These are phyloP conservation scores for Eublepharis macularius DNA, from an alignment of 2,113 vertebrate genomes.

Conservation along the genomic window DNA sequence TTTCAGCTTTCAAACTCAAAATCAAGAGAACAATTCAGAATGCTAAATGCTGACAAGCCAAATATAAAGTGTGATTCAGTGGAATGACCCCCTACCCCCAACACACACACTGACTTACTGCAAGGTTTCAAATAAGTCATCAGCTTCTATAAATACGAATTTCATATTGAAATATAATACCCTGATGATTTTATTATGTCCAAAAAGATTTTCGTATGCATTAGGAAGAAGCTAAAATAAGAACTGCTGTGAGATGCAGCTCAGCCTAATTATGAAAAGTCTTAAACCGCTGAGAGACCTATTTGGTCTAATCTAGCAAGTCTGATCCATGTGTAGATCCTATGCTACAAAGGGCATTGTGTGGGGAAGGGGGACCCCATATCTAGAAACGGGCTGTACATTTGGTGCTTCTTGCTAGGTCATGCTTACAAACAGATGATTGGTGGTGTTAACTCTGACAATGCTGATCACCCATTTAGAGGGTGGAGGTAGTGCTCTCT, in stretches of 20 bases:
- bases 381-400: neutral
- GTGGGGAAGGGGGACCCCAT: neutral
- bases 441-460: neutral
- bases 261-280: neutral
- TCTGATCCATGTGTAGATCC: neutral
- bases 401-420: neutral
- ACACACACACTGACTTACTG: constrained; percentile 12
- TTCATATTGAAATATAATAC: constrained; percentile 7
- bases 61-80: constrained; percentile 2
- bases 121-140: constrained; percentile 26
- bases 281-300: constrained; percentile 35
- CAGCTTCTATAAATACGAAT: neutral
- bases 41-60: neutral
- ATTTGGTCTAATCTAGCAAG: constrained; percentile 53
- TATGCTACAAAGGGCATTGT: constrained; percentile 45
- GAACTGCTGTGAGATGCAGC: constrained; percentile 11
- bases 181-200: neutral
- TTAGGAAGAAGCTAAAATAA: neutral
- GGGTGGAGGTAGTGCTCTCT: neutral
- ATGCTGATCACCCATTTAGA: neutral
- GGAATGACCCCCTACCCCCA: constrained; percentile 6
- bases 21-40: constrained; percentile 9
- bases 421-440: neutral
- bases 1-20: neutral
- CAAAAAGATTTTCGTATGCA: neutral